phyloP scores from a whole-genome alignment of 2,888 invertebrate genomes.

The Caradrina clavipalpis region DNA sequence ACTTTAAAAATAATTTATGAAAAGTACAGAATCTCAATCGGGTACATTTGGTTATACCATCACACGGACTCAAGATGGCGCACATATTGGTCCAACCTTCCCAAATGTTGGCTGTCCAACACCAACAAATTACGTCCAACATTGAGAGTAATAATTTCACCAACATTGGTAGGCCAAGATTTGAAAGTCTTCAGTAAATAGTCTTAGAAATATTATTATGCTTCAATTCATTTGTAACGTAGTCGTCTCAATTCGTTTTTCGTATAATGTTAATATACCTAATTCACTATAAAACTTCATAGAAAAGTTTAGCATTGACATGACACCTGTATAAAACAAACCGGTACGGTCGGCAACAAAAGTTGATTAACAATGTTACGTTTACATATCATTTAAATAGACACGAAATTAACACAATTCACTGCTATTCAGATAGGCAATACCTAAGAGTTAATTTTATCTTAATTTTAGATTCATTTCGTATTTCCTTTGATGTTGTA shows the following conservation, averaged over 20 bases:
- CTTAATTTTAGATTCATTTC: too few species aligned
- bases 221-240: conserved; percentile 43
- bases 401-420: too few species aligned
- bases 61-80: conserved; percentile 23
- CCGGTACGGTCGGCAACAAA: too few species aligned
- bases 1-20: conserved; percentile 21
- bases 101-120: conserved; percentile 11
- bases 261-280: conserved; percentile 24
- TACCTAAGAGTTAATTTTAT: too few species aligned
- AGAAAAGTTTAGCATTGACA: conserved; percentile 51
- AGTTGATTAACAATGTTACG: too few species aligned
- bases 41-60: conserved; percentile 41
- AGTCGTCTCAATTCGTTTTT: background rate
- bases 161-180: conserved; percentile 21
- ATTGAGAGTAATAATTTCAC: background rate
- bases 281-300: conserved; percentile 51
- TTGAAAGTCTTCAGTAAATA: conserved; percentile 17
- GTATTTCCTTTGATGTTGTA: too few species aligned
- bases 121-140: background rate
- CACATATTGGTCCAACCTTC: conserved; percentile 24
- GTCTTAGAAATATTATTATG: conserved; percentile 37
- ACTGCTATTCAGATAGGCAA: too few species aligned
- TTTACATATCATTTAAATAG: too few species aligned
- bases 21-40: conserved; percentile 14
- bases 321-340: conserved; percentile 56